A percentile compares a stretch with the other conserved stretches of the same genome.
Conservation (phyloP, 1,140 invertebrate genomes). For the Papilio polyxenes region DNA sequence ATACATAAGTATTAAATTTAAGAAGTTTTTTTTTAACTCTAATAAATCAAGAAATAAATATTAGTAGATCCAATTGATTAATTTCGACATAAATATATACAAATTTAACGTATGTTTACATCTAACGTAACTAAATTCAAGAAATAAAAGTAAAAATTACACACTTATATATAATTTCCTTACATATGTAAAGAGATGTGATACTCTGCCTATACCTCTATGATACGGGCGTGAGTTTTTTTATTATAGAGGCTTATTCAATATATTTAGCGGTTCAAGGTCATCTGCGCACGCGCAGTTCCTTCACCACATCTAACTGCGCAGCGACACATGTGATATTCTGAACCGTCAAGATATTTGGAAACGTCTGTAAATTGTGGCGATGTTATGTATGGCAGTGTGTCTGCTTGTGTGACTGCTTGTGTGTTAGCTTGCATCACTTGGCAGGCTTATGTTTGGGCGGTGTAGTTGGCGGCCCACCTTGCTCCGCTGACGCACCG, state of each 20-base stretch:
- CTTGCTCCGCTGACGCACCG: conserved; percentile 76
- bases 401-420: neutral
- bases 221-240: neutral
- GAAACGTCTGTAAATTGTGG: no score
- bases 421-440: conserved; percentile 56
- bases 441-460: conserved; percentile 75
- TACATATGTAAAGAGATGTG: neutral
- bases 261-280: no score
- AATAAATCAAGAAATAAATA: neutral
- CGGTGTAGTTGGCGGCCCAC: conserved; percentile 77
- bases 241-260: no score
- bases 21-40: neutral
- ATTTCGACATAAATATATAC: conserved; percentile 1
- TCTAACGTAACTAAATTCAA: neutral
- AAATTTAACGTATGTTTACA: neutral
- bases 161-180: neutral
- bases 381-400: no score
- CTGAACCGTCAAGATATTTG: no score
- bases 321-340: no score
- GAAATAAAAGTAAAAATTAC: neutral
- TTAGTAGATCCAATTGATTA: neutral
- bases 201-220: neutral
- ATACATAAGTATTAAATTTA: neutral
- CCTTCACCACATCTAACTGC: no score
- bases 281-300: no score